A percentile compares a stretch with the other conserved stretches of the same genome.
Evolutionary conservation across 2,113 vertebrate genomes (phyloP).

Genomic region (Paradoxurus hermaphroditus): DNA sequence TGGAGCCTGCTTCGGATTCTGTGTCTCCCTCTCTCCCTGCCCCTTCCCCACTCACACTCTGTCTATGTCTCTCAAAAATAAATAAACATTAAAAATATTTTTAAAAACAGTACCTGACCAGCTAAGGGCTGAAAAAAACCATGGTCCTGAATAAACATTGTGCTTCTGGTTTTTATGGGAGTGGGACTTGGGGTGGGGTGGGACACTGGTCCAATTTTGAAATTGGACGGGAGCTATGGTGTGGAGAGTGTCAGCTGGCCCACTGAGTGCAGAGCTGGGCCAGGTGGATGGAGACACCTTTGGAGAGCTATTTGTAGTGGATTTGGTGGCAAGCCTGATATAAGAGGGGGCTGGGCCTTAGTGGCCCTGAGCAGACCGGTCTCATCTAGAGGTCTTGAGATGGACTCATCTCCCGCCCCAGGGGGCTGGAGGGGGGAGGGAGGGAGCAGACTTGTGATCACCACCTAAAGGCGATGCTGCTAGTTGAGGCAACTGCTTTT

Average conservation of each 20-base stretch:
- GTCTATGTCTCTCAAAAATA: too few relatives aligned
- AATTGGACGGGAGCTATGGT: not conserved
- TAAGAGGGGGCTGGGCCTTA: too few relatives aligned
- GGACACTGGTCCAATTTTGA: not conserved
- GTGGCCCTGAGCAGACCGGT: not conserved
- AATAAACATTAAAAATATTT: too few relatives aligned
- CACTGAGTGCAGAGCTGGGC: rapidly evolving
- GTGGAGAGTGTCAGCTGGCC: not conserved
- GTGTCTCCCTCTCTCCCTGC: too few relatives aligned
- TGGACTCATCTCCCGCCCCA: rapidly evolving
- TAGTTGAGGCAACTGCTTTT: not conserved
- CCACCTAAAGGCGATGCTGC: too few relatives aligned
- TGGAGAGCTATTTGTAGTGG: not conserved
- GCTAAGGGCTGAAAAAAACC: not conserved
- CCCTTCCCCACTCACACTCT: too few relatives aligned
- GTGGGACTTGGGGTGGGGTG: too few relatives aligned
- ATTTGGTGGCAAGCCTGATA: rapidly evolving
- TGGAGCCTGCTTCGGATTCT: too few relatives aligned
- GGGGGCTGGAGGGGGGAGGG: rapidly evolving
- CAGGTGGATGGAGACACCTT: not conserved
- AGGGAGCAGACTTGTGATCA: too few relatives aligned
- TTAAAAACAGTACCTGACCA: not conserved
- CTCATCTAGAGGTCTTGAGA: not conserved
- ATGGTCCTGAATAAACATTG: not conserved
- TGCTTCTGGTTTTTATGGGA: not conserved